Conservation (phyloP, 64 coral and sea anemone species). For the Montipora efflorescens region DNA sequence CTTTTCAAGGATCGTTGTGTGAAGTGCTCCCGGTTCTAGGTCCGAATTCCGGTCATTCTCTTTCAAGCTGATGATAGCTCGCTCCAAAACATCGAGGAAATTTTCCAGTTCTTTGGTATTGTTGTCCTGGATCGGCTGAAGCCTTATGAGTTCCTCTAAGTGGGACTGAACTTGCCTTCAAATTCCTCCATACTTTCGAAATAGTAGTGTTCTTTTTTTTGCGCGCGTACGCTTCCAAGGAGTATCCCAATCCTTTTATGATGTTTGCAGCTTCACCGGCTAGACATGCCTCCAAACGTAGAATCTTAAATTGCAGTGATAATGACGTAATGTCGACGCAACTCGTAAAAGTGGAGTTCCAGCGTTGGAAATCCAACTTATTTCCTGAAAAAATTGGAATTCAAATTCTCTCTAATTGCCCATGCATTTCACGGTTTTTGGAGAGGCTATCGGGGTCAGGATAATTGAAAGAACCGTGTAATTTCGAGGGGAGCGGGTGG, state of each 20-base stretch:
- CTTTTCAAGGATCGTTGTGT: conserved; percentile 66
- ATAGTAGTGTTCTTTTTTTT: conserved; percentile 10
- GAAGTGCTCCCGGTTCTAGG: conserved; percentile 58
- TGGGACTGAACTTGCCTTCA: too few relatives aligned
- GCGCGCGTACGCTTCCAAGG: conserved; percentile 35
- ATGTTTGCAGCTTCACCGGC: too few relatives aligned
- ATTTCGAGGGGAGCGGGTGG: too few relatives aligned
- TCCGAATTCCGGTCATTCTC: conserved; percentile 58
- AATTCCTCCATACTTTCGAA: too few relatives aligned
- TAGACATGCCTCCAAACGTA: too few relatives aligned
- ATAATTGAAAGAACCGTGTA: too few relatives aligned
- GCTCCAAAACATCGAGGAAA: conserved; percentile 62
- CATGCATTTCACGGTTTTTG: neutral
- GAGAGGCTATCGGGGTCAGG: too few relatives aligned
- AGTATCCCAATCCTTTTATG: conserved; percentile 56
- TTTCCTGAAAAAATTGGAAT: conserved; percentile 60
- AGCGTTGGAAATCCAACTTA: conserved; percentile 54
- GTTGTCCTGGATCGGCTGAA: too few relatives aligned
- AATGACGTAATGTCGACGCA: too few relatives aligned
- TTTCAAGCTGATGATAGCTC: conserved; percentile 45
- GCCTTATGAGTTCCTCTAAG: too few relatives aligned
- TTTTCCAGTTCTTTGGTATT: conserved; percentile 7
- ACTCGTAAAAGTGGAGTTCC: neutral
- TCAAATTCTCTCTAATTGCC: conserved; percentile 38
- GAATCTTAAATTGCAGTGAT: too few relatives aligned